phyloP scores from a whole-genome alignment of 1,140 invertebrate genomes.

The Arctopsyche grandis region DNA sequence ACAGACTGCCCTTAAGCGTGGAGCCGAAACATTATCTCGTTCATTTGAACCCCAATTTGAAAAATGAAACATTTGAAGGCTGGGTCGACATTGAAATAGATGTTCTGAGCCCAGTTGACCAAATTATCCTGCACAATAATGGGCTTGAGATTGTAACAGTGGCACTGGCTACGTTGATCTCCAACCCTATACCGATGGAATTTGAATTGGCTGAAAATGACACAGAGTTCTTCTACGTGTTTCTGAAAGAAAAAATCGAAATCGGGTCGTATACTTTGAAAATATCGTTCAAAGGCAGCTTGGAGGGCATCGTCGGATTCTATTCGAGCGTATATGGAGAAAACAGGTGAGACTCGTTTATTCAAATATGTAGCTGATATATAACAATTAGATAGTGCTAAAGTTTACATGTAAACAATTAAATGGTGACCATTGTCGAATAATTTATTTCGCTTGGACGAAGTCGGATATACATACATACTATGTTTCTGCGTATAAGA shows the following conservation, averaged over 20 bases:
- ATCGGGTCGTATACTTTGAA: constrained; percentile 54
- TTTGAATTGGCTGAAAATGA: constrained; percentile 48
- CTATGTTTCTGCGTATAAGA: no score
- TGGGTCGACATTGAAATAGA: constrained; percentile 56
- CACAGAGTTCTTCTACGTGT: constrained; percentile 58
- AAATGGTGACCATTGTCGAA: no score
- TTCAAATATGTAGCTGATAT: no score
- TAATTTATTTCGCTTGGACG: no score
- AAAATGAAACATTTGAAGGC: constrained; percentile 58
- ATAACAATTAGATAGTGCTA: no score
- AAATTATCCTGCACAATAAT: constrained; percentile 58
- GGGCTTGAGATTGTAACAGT: constrained; percentile 56
- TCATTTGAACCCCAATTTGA: constrained; percentile 57
- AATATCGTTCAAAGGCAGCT: constrained; percentile 58
- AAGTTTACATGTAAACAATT: no score
- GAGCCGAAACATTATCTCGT: constrained; percentile 60
- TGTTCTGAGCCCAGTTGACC: constrained; percentile 55
- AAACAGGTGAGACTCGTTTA: constrained; percentile 59
- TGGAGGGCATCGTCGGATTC: constrained; percentile 61
- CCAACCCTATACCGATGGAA: constrained; percentile 35
- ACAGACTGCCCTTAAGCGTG: constrained; percentile 58
- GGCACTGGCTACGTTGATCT: constrained; percentile 39
- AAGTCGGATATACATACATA: no score
- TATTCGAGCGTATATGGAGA: constrained; percentile 60
- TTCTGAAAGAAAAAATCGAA: constrained; percentile 52